Evolutionary conservation across 2,113 vertebrate species (phyloP).

Genomic region (Dolichotis patagonum): DNA sequence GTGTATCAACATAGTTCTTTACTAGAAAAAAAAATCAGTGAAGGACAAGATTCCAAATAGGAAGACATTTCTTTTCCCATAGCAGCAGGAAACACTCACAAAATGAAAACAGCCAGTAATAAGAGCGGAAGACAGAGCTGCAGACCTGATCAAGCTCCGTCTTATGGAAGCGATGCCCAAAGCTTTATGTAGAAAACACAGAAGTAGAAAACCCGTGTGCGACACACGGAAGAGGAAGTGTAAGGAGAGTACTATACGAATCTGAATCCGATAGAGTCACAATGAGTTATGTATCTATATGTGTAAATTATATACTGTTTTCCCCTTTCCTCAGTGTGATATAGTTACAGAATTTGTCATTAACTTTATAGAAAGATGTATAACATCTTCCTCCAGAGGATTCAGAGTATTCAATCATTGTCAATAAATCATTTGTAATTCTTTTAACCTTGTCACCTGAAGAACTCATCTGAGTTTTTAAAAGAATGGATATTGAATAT

Average conservation of each 20-base stretch:
- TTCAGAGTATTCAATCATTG: not conserved
- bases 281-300: not conserved
- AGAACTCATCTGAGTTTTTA: slow-evolving; percentile 9
- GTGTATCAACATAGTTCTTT: not conserved
- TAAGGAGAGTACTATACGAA: not conserved
- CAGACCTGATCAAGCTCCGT: not conserved
- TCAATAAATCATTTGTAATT: not conserved
- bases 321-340: not conserved
- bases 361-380: not conserved
- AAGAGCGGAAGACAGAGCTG: not conserved
- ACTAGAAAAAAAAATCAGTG: slow-evolving; percentile 17
- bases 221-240: not conserved
- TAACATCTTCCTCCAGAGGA: not conserved
- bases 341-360: not conserved
- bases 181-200: not conserved
- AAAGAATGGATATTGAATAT: slow-evolving; percentile 4
- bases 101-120: not conserved
- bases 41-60: not conserved
- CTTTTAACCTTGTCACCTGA: not conserved
- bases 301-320: not conserved
- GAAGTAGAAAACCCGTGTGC: not conserved
- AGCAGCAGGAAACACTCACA: not conserved
- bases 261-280: not conserved
- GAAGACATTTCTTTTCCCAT: not conserved
- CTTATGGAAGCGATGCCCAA: not conserved